A percentile compares a stretch with the other conserved stretches of the same genome.
Conservation (phyloP, 2,113 vertebrate genomes). For the Vireo altiloquus region DNA sequence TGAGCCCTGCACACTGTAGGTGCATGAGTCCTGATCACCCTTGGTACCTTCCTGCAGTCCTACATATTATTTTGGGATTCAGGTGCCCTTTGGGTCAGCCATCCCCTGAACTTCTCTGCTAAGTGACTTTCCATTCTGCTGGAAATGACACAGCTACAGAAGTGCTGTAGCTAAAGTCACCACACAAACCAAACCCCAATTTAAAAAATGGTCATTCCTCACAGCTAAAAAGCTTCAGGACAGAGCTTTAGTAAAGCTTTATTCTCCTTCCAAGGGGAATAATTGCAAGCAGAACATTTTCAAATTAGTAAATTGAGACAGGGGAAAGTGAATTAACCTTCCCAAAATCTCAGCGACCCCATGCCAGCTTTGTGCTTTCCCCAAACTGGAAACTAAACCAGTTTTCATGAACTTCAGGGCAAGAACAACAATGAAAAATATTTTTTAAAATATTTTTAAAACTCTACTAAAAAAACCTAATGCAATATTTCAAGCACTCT, state of each 20-base stretch:
- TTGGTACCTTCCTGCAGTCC: background rate
- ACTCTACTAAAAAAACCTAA: background rate
- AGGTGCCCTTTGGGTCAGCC: background rate
- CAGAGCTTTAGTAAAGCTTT: background rate
- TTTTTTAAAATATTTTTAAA: background rate
- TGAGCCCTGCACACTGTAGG: rapidly evolving
- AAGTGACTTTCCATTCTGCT: background rate
- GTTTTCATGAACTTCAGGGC: background rate
- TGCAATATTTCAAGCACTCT: background rate
- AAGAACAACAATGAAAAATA: background rate
- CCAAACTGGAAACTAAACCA: background rate
- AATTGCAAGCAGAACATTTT: background rate
- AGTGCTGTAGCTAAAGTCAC: background rate
- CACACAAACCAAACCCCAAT: background rate
- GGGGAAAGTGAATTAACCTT: background rate
- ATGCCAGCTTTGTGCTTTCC: background rate
- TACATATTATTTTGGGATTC: background rate
- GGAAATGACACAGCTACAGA: background rate
- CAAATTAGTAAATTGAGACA: background rate
- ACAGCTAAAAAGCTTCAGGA: background rate
- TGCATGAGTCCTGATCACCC: background rate
- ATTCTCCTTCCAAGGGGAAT: background rate
- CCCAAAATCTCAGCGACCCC: background rate
- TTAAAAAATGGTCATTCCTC: background rate
- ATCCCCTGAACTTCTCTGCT: background rate